Percentiles rank a stretch among this genome's conserved stretches.
phyloP scores from a whole-genome alignment of 2,113 vertebrate genomes.

The Tragelaphus scriptus region DNA sequence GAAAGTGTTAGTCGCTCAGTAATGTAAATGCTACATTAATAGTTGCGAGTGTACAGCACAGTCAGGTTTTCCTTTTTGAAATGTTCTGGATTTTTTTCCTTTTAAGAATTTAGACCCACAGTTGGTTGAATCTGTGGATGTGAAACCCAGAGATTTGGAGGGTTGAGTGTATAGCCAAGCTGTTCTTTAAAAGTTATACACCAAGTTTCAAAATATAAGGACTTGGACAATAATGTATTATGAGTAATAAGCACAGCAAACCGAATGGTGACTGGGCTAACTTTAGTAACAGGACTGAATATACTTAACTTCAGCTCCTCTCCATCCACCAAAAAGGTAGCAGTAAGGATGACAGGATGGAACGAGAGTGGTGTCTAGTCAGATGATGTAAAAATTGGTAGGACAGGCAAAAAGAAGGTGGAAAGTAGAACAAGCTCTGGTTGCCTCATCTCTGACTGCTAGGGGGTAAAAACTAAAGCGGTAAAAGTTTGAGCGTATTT shows the following conservation, averaged over 20 bases:
- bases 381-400: too few relatives aligned
- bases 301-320: not conserved
- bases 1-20: not conserved
- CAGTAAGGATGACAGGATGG: not conserved
- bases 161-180: not conserved
- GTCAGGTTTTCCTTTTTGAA: not conserved
- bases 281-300: not conserved
- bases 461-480: not conserved
- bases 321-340: not conserved
- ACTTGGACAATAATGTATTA: not conserved
- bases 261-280: not conserved
- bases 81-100: not conserved
- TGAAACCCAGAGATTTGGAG: not conserved
- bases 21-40: not conserved
- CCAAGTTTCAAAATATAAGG: not conserved
- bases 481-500: not conserved
- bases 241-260: not conserved
- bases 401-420: not conserved
- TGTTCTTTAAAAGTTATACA: not conserved
- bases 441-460: not conserved
- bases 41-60: not conserved
- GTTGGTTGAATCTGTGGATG: not conserved
- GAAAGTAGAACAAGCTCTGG: not conserved
- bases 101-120: not conserved
- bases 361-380: not conserved